Conservation (phyloP, 2,888 invertebrate genomes). For the Allolobophora icterica region DNA sequence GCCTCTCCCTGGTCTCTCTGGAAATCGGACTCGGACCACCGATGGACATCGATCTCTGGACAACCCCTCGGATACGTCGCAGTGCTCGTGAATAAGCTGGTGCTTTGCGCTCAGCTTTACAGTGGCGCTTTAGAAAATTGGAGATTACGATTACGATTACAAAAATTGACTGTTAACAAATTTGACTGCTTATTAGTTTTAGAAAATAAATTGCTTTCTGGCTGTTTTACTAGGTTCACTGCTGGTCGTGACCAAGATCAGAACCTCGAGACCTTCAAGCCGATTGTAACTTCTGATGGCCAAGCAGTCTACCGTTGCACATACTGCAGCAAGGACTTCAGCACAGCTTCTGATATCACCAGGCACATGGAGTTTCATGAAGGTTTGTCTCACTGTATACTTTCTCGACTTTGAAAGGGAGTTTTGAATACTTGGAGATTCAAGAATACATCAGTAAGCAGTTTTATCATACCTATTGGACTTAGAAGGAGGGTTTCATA, state of each 20-base stretch:
- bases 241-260: conserved; percentile 61
- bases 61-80: too few species aligned
- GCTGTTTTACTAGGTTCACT: conserved; percentile 49
- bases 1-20: too few species aligned
- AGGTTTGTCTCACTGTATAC: conserved; percentile 52
- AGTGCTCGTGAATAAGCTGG: too few species aligned
- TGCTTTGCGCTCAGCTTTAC: too few species aligned
- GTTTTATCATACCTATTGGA: too few species aligned
- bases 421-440: too few species aligned
- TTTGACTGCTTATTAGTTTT: neutral
- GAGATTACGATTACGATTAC: too few species aligned
- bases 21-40: too few species aligned
- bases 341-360: conserved; percentile 65
- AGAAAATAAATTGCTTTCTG: neutral
- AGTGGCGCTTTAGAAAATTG: too few species aligned
- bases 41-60: too few species aligned
- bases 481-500: neutral
- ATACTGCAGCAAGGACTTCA: conserved; percentile 65
- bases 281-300: conserved; percentile 61
- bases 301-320: conserved; percentile 63
- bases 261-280: conserved; percentile 61
- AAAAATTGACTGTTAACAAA: neutral
- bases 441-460: too few species aligned
- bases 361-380: conserved; percentile 67
- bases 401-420: too few species aligned